A percentile compares a stretch with the other conserved stretches of the same genome.
Evolutionary conservation across 2,797 vertebrate species (phyloP).

Genomic region (Podargus strigoides): DNA sequence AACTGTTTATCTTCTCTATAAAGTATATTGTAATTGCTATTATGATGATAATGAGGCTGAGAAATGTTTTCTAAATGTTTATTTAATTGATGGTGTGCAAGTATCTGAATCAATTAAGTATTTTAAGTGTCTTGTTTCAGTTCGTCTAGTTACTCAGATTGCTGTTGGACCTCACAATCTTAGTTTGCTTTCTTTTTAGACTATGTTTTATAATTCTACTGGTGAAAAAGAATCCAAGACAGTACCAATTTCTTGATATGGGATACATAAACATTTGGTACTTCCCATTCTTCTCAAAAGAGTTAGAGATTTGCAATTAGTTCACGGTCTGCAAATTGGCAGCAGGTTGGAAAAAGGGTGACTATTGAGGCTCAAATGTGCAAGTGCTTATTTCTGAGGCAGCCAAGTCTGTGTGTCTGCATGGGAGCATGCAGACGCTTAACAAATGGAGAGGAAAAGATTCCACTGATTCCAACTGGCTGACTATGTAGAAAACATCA

Average conservation of each 20-base stretch:
- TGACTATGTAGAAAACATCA: neutral
- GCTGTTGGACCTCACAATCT: neutral
- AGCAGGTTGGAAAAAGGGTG: neutral
- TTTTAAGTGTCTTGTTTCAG: neutral
- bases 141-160: neutral
- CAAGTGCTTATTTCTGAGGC: neutral
- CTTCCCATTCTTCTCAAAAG: neutral
- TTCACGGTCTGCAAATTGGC: neutral
- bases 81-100: neutral
- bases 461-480: neutral
- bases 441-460: neutral
- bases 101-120: neutral
- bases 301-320: neutral
- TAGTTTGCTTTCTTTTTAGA: neutral
- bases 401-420: neutral
- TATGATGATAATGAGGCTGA: neutral
- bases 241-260: neutral
- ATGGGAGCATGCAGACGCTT: neutral
- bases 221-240: rapidly evolving
- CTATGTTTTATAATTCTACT: neutral
- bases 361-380: neutral
- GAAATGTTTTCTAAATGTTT: neutral
- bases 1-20: rapidly evolving
- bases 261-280: neutral
- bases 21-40: neutral